Evolutionary conservation across 1,140 invertebrate genomes (phyloP).

Genomic region (Portunus trituberculatus): DNA sequence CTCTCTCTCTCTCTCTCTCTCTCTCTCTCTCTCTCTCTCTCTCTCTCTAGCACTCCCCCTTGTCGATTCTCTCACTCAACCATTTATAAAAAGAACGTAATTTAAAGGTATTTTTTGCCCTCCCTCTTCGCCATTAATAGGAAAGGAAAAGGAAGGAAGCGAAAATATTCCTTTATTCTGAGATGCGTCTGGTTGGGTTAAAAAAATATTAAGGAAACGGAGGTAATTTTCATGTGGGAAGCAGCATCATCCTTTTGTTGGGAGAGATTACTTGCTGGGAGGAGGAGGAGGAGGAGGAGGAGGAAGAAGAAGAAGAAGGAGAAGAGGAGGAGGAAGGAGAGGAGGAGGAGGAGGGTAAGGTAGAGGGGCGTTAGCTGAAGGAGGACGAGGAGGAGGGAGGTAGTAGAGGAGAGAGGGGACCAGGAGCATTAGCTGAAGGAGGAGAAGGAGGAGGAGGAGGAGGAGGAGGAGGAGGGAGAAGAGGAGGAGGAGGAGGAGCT

Average conservation of each 20-base stretch:
- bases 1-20: conserved; percentile 37
- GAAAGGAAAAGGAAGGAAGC: background rate
- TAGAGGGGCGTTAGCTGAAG: background rate
- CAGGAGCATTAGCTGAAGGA: background rate
- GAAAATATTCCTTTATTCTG: background rate
- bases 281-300: conserved; percentile 5
- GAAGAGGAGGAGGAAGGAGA: background rate
- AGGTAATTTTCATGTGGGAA: background rate
- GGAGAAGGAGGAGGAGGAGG: background rate
- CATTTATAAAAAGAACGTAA: background rate
- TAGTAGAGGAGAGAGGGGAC: background rate
- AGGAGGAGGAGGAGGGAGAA: background rate
- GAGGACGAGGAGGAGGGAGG: background rate
- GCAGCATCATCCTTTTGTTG: no score
- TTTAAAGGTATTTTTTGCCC: background rate
- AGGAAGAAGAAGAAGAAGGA: background rate
- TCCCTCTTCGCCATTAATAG: background rate
- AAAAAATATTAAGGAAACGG: background rate
- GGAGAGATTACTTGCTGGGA: background rate
- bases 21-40: conserved; percentile 61
- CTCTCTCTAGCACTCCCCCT: conserved; percentile 34
- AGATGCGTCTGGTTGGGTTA: no score
- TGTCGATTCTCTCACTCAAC: background rate
- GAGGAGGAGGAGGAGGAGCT: background rate
- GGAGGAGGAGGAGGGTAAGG: background rate